Conservation (phyloP, 2,797 vertebrate species). For the Alauda arvensis region DNA sequence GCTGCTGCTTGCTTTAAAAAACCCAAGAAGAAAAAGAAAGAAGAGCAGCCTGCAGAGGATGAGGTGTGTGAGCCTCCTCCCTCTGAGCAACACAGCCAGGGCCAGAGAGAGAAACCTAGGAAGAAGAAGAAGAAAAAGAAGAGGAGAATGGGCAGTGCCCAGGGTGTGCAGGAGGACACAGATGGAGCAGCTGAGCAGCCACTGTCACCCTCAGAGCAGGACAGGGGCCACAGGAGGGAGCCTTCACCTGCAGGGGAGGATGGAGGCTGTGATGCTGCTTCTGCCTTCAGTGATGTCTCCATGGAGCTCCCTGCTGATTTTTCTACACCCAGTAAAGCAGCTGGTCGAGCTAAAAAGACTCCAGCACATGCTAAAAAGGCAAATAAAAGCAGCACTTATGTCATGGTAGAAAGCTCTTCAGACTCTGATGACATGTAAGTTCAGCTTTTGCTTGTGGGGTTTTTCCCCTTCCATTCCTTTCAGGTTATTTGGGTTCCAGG, state of each 20-base stretch:
- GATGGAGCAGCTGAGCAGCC: fast-evolving
- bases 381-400: fast-evolving
- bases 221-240: fast-evolving
- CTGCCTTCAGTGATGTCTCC: neutral
- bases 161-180: neutral
- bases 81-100: neutral
- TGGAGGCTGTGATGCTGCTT: neutral
- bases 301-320: fast-evolving
- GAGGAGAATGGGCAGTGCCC: neutral
- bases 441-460: neutral
- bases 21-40: neutral
- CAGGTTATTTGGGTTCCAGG: neutral
- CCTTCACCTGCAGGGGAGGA: neutral
- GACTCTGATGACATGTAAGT: neutral
- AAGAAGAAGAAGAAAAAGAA: neutral
- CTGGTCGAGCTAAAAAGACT: fast-evolving
- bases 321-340: neutral
- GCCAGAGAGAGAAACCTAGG: neutral
- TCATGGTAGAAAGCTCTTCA: neutral
- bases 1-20: neutral
- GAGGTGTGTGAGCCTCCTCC: neutral
- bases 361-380: fast-evolving
- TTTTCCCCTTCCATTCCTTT: neutral
- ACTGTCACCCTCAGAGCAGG: neutral
- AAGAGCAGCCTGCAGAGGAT: fast-evolving